Conservation (phyloP, 2,797 vertebrate genomes). For the Eutrigla gurnardus region DNA sequence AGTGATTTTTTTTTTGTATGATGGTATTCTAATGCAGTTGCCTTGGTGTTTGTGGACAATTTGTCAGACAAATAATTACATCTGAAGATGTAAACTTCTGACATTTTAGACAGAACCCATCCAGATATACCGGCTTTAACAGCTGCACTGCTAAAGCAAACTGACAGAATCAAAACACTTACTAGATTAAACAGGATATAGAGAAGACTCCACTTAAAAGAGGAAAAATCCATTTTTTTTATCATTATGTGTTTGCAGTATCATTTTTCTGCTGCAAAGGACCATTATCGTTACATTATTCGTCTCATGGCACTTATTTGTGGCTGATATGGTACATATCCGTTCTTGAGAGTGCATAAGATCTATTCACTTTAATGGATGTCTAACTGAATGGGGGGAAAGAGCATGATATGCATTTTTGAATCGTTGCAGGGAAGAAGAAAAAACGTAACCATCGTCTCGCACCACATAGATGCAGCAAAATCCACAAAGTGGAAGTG, state of each 20-base stretch:
- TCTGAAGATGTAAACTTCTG: not conserved
- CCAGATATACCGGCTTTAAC: not conserved
- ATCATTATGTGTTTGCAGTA: not conserved
- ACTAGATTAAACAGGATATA: slow-evolving; percentile 8
- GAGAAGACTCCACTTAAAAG: slow-evolving; percentile 4
- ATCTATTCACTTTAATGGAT: slow-evolving; percentile 36
- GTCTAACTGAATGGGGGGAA: slow-evolving; percentile 25
- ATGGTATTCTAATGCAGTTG: not conserved
- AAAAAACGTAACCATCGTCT: slow-evolving; percentile 30
- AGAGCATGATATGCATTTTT: slow-evolving; percentile 36
- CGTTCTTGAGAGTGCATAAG: slow-evolving; percentile 51
- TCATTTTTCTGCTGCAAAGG: slow-evolving; percentile 9
- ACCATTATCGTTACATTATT: slow-evolving; percentile 50
- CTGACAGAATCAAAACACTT: slow-evolving; percentile 2
- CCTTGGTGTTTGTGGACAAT: not conserved
- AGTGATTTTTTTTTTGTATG: not conserved
- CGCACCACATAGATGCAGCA: slow-evolving; percentile 29
- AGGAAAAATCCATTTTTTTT: not conserved
- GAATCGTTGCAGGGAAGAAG: slow-evolving; percentile 12
- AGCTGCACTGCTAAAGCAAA: slow-evolving; percentile 7
- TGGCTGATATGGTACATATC: slow-evolving; percentile 27
- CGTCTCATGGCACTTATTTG: slow-evolving; percentile 39
- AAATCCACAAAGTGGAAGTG: slow-evolving; percentile 59
- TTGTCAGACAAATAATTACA: not conserved
- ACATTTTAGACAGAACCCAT: not conserved